Percentiles rank a stretch among this genome's conserved stretches.
Conservation (phyloP, 2,888 invertebrate genomes). For the Agrochola macilenta region DNA sequence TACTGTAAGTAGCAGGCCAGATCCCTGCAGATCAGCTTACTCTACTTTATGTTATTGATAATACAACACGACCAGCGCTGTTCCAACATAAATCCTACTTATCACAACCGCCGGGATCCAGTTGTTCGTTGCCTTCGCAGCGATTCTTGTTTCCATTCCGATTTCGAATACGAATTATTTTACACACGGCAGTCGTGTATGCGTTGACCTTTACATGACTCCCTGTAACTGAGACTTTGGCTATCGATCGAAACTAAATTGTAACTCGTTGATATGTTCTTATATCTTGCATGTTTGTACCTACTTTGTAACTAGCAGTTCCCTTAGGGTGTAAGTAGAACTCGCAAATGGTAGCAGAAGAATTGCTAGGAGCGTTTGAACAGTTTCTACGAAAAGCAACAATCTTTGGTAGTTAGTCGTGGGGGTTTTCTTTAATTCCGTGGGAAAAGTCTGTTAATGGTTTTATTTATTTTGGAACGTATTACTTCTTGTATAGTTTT, state of each 20-base stretch:
- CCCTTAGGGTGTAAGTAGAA: conserved; percentile 56
- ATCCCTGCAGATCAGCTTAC: conserved; percentile 68
- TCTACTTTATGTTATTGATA: conserved; percentile 76
- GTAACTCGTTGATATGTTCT: conserved; percentile 64
- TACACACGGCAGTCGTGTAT: conserved; percentile 78
- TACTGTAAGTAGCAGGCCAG: conserved; percentile 23
- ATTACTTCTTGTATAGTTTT: not conserved
- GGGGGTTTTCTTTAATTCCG: conserved; percentile 41
- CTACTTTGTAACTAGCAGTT: conserved; percentile 32
- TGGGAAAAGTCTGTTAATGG: conserved; percentile 48
- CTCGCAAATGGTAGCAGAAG: conserved; percentile 54
- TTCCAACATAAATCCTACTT: conserved; percentile 74
- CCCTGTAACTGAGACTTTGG: conserved; percentile 74
- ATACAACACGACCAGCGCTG: conserved; percentile 71
- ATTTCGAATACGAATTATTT: conserved; percentile 79
- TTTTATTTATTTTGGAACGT: conserved; percentile 5
- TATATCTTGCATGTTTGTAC: conserved; percentile 41
- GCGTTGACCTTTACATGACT: conserved; percentile 79
- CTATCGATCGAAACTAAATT: conserved; percentile 70
- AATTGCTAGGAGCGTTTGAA: conserved; percentile 42
- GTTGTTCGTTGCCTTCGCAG: conserved; percentile 67
- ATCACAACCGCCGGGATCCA: conserved; percentile 71
- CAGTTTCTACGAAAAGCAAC: conserved; percentile 55
- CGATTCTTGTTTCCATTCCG: conserved; percentile 61
- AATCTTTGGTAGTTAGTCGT: conserved; percentile 27